Base-by-base conservation (phyloP, 2,888 invertebrate species). In the Scotopteryx bipunctaria region DNA sequence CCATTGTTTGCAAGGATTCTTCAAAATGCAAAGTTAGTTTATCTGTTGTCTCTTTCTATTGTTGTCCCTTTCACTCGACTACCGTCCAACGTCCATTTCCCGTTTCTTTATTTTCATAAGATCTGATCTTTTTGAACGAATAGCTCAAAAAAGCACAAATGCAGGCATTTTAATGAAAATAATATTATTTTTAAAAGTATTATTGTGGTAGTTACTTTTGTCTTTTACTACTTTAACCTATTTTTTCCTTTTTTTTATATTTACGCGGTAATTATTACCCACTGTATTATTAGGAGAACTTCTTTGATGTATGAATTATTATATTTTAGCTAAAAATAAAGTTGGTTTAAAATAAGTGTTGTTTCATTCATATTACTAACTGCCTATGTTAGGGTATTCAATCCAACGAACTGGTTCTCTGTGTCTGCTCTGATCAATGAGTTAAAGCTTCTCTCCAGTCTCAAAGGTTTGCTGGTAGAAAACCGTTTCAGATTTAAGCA, bases 281-380 rank as follows among this genome's bases (percentile, higher is more conserved):
- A 66, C 71, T 78, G 76, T 86, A 83, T 81, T 81, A 75, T 82
- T 88, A 86, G 81, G 80, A 36, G 64, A 81, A 80, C 88, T 88
- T 86, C 87, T 86, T 89, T 87, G 86, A 89, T 89, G 89, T 90
- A 89, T 89, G 88, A 79, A 90, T 89, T 87, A 89, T 88, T 89
- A 90, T 89, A 89, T 90, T 89, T 89, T 90, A 90, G 90, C 89
- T 90, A 90, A 88, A 88, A 89, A 89, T 89, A 90, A 89, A 90
- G 89, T 90, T 89, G 89, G 87, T 90, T 89, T 90, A 87, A 89
- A 87, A 84, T 80, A 83, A 69, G 47, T 73, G 73, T 80, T 84
- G 83, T 62, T 83, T 83, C 33, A 61, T 58, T 62, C 6, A 9
- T 15, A 9, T n/a, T n/a, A 35, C 5, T 17, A 2, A 6, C 19